Evolutionary conservation across 2,888 invertebrate genomes (phyloP), one percentile per base, ranked within the genome.

Genomic region (Bruchidius siliquastri): DNA sequence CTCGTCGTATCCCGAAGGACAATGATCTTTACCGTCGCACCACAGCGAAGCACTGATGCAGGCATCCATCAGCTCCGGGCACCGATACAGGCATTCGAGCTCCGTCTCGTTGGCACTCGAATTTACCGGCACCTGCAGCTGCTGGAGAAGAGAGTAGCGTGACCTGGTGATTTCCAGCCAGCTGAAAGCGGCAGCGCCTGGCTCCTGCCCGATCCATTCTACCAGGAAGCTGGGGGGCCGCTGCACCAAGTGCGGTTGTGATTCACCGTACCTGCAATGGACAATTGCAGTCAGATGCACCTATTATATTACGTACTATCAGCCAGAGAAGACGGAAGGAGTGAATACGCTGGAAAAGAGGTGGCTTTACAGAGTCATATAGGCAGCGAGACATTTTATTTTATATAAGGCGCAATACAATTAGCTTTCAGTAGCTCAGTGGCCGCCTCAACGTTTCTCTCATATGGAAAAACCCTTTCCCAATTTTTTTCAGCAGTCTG

Each of bases 121-220:
- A 78, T 88, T 88, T 79, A 88, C 80, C 80, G 89, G 83, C 83
- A 89, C 86, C 75, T 88, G 88, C 67, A 89, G 82, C 85, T 90
- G 91, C 83, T 90, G 90, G 79, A 90, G 87, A 32, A 91, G 86
- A 22, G 91, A 90, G 66, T 90, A 89, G 77, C 90, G 88, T 71
- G 91, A 90, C 78, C 92, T 88, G 87, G 91, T 91, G 77, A 92
- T 92, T 83, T 93, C 92, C 83, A 94, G 88, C 94, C 94, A 95
- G 74, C 92, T 91, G 81, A 94, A 91, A n/a, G 91, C 91, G 71
- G 94, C 93, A 72, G 89, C 88, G 32, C 94, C 95, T n/a, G 91
- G 87, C 85, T 94, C 95, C 72, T 89, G 87, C 0, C 91, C 90
- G 21, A 93, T 90, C 84, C 92, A 93, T 80, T 93, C 93, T 22